Conservation (phyloP, 2,113 vertebrate genomes). For the Crotalus helleri region DNA sequence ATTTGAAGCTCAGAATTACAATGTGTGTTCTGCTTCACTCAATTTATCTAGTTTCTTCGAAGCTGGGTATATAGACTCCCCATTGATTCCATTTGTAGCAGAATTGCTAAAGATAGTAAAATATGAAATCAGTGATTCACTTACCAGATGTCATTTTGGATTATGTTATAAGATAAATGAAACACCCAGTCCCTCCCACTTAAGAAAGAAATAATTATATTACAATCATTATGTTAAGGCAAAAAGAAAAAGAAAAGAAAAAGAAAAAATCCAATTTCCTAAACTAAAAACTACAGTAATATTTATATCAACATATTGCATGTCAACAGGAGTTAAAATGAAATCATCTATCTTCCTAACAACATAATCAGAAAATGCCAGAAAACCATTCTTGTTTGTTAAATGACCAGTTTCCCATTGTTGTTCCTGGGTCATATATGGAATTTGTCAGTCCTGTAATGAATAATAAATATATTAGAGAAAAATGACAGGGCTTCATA, state of each 20-base stretch:
- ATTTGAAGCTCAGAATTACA: background rate
- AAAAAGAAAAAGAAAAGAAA: background rate
- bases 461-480: constrained; percentile 54
- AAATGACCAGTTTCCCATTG: constrained; percentile 35
- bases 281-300: constrained; percentile 46
- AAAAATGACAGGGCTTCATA: constrained; percentile 51
- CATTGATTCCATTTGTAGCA: background rate
- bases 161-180: constrained; percentile 26
- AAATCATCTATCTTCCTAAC: constrained; percentile 38
- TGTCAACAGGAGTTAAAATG: constrained; percentile 31
- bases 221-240: constrained; percentile 19
- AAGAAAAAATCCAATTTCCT: constrained; percentile 24
- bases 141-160: constrained; percentile 11
- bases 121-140: constrained; percentile 6
- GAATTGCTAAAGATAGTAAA: background rate
- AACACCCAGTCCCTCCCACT: constrained; percentile 11
- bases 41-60: background rate
- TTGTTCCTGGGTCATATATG: constrained; percentile 6
- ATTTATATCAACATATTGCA: constrained; percentile 46
- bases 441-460: constrained; percentile 47
- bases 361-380: constrained; percentile 33
- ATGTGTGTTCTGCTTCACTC: background rate
- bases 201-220: constrained; percentile 28
- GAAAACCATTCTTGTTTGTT: constrained; percentile 49
- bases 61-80: no score